Base-by-base conservation (phyloP, 2,888 invertebrate genomes). In the Sipunculus nudus region DNA sequence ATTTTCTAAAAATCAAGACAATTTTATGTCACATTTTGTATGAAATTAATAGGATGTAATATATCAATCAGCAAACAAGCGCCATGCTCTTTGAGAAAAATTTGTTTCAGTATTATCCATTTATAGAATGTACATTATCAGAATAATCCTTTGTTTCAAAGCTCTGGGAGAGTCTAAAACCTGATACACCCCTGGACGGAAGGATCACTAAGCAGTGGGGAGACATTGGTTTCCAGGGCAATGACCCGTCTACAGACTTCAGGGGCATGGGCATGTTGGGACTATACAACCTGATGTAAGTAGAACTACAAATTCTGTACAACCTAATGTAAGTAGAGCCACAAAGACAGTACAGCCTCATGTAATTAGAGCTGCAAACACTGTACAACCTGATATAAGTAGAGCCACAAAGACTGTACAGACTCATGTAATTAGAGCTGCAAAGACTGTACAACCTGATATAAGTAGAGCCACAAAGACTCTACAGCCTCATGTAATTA, bases 201-300 rank as follows among this genome's bases (percentile, higher is more conserved):
- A 86, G 96, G 71, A 88, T 94, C 4, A 91, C 92, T 0, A 92
- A 93, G 74, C 95, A 96, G 78, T 99, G 98, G 98, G 92, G 94
- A 78, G 88, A 90, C 60, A 93, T 97, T 74, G 97, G 98, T 23
- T 99, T 99, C 85, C 96, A 97, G 88, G 98, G 98, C 19, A 94
- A 95, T 77, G 96, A 99, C 86, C 98, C 98, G 0, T 92, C 93
- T 84, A 98, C 98, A 0, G 98, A 99, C 85, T 99, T 99, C 79
- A 89, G 98, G 53, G 98, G 98, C 63, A 98, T 98, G 96, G 98
- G 98, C 26, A 84, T 96, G 61, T 86, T 99, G 40, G 96, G 96
- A 8, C 85, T 99, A 47, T 93, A 96, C 75, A 96, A 97, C 85
- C 86, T 98, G 0, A 79, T 96, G 74, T 96, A 79, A 58, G 70